A percentile compares a stretch with the other conserved stretches of the same genome.
phyloP scores from a whole-genome alignment of 2,113 vertebrate genomes.

The Dipodomys merriami region DNA sequence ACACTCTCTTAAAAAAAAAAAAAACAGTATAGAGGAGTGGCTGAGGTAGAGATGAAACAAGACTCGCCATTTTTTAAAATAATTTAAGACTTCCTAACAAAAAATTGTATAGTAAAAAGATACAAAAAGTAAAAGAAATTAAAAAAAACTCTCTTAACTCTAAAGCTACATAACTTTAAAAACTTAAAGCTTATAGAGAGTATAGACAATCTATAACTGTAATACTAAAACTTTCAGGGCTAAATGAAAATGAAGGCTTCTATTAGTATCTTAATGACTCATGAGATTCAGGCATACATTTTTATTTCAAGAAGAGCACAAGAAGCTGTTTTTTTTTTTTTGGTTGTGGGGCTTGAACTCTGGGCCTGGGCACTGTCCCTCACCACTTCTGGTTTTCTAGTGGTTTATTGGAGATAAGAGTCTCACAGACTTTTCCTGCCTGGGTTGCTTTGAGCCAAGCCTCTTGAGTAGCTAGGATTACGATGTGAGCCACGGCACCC shows the following conservation, averaged over 20 bases:
- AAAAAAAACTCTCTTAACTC: conserved; percentile 20
- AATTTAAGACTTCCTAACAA: not conserved
- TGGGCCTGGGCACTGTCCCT: too few species aligned
- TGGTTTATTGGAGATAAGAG: too few species aligned
- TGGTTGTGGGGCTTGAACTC: too few species aligned
- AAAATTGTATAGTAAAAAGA: not conserved
- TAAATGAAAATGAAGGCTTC: conserved; percentile 43
- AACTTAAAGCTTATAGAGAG: conserved; percentile 32
- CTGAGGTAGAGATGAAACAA: not conserved
- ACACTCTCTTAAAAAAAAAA: too few species aligned
- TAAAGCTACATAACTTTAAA: conserved; percentile 5
- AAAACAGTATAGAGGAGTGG: not conserved
- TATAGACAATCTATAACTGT: not conserved
- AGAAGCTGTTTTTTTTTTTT: not conserved
- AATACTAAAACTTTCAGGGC: conserved; percentile 33
- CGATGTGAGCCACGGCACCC: too few species aligned
- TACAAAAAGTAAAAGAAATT: not conserved
- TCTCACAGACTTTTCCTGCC: too few species aligned
- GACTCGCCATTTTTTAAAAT: not conserved
- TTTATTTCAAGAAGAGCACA: conserved; percentile 25
- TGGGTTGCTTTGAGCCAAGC: too few species aligned
- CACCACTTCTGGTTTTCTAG: too few species aligned
- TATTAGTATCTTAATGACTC: not conserved
- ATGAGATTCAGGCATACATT: not conserved
- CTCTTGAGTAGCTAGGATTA: too few species aligned